These are phyloP conservation scores for Protophormia terraenovae DNA, from an alignment of 2,888 invertebrate species.

Conservation along the genomic window DNA sequence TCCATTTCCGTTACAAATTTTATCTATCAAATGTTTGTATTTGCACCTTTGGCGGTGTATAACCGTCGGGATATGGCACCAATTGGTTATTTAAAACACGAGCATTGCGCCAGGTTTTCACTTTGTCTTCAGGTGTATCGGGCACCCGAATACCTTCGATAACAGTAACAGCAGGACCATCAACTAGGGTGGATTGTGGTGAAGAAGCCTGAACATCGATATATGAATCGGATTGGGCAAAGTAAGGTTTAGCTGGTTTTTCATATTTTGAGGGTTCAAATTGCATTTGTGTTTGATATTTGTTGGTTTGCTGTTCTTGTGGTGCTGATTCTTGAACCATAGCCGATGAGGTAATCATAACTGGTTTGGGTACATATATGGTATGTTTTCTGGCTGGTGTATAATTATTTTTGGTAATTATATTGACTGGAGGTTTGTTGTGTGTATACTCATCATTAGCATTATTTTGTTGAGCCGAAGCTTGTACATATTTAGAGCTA, in stretches of 20 bases:
- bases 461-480: slow-evolving; percentile 31
- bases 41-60: slow-evolving; percentile 84
- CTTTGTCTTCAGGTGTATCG: slow-evolving; percentile 90
- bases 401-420: slow-evolving; percentile 75
- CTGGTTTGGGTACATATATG: slow-evolving; percentile 35
- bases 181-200: slow-evolving; percentile 73
- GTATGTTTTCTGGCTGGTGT: slow-evolving; percentile 65
- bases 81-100: slow-evolving; percentile 92
- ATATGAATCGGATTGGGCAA: not conserved
- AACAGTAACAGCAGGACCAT: slow-evolving; percentile 82
- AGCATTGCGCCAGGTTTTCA: slow-evolving; percentile 92
- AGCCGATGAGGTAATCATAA: slow-evolving; percentile 41
- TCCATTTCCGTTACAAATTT: too few species aligned
- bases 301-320: not conserved
- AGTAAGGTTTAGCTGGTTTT: not conserved
- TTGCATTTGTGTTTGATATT: not conserved
- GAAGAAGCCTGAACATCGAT: slow-evolving; percentile 1
- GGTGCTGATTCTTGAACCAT: slow-evolving; percentile 24
- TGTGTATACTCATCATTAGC: slow-evolving; percentile 19
- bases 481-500: slow-evolving; percentile 20
- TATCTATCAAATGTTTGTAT: slow-evolving; percentile 77
- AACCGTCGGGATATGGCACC: slow-evolving; percentile 88
- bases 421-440: slow-evolving; percentile 60
- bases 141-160: slow-evolving; percentile 90
- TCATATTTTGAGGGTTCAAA: not conserved